phyloP scores from a whole-genome alignment of 2,888 invertebrate genomes.

The Anticlea derivata region DNA sequence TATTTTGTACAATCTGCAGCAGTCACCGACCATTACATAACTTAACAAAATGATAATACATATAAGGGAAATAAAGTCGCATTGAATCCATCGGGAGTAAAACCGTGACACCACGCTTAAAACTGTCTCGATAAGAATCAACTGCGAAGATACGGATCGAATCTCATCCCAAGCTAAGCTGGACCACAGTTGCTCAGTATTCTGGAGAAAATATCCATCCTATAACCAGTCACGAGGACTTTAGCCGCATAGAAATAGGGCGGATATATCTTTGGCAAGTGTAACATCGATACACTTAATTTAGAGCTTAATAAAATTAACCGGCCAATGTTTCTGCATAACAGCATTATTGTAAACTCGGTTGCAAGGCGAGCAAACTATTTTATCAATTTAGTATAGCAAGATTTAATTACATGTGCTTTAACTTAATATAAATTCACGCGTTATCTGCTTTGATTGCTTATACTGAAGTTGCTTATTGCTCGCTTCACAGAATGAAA shows the following conservation, averaged over 20 bases:
- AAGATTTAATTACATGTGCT: constrained; percentile 24
- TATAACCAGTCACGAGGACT: constrained; percentile 44
- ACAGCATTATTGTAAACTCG: constrained; percentile 47
- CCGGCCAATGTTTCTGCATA: constrained; percentile 43
- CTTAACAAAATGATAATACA: constrained; percentile 28
- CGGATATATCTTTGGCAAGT: constrained; percentile 30
- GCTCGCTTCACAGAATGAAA: constrained; percentile 3
- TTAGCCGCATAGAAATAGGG: constrained; percentile 50
- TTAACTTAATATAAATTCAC: constrained; percentile 22
- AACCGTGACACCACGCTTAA: constrained; percentile 71
- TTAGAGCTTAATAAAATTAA: constrained; percentile 44
- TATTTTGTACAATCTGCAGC: constrained; percentile 51
- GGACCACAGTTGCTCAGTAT: constrained; percentile 46
- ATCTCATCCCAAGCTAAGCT: constrained; percentile 53
- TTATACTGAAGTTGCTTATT: constrained; percentile 16
- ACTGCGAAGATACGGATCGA: constrained; percentile 69
- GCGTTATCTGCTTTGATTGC: constrained; percentile 18
- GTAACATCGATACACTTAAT: constrained; percentile 35
- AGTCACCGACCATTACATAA: constrained; percentile 44
- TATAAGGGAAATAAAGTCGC: constrained; percentile 39
- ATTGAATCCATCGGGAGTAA: constrained; percentile 55
- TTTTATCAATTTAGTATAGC: constrained; percentile 38
- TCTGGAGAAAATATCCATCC: constrained; percentile 57
- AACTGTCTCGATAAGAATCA: constrained; percentile 78
- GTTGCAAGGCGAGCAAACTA: constrained; percentile 34